Percentiles rank a stretch among this genome's conserved stretches.
Conservation (phyloP, 2,113 vertebrate genomes). For the Proterorhinus semilunaris region DNA sequence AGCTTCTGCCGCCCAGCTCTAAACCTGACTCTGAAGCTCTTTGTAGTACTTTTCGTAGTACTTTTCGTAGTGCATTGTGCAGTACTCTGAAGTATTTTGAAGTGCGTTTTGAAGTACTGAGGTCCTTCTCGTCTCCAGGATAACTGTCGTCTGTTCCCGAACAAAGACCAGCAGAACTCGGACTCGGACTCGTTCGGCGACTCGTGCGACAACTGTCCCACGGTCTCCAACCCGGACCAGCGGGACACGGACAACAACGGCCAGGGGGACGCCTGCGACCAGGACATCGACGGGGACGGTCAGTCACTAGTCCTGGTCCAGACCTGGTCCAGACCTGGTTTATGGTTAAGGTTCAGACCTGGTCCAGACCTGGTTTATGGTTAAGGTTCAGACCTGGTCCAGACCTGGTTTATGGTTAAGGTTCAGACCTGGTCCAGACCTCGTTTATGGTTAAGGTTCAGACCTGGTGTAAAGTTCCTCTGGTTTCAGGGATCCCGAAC, state of each 20-base stretch:
- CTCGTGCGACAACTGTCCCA: constrained; percentile 92
- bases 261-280: constrained; percentile 91
- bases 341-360: constrained; percentile 8
- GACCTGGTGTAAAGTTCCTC: not conserved
- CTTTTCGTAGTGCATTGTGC: not conserved
- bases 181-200: constrained; percentile 92
- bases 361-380: no score
- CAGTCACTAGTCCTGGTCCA: not conserved
- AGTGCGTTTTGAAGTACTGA: no score
- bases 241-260: constrained; percentile 91
- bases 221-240: constrained; percentile 87
- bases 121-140: constrained; percentile 74
- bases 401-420: no score
- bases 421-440: constrained; percentile 13
- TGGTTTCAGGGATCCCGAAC: constrained; percentile 85
- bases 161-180: constrained; percentile 88
- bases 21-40: no score
- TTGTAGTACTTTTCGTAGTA: constrained; percentile 8
- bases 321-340: not conserved
- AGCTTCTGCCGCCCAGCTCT: no score
- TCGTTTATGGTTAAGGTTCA: not conserved
- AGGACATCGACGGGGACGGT: constrained; percentile 98
- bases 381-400: no score
- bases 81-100: no score
- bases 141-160: constrained; percentile 89